phyloP scores from a whole-genome alignment of 2,113 vertebrate genomes.

The Seriola dumerili region DNA sequence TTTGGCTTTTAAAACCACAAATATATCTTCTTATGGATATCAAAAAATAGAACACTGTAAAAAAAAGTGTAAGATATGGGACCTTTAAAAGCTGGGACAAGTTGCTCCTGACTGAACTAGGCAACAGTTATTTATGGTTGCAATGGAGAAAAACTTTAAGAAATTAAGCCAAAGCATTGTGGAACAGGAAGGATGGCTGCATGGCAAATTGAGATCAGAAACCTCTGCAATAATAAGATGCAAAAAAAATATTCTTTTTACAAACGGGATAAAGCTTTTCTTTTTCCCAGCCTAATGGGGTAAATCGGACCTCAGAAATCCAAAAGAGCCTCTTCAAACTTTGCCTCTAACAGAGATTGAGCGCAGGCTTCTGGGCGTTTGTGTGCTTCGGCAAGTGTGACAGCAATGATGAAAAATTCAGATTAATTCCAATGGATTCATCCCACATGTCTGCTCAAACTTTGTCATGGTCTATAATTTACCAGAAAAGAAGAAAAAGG shows the following conservation, averaged over 20 bases:
- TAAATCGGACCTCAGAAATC: slow-evolving; percentile 44
- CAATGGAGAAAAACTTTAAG: slow-evolving; percentile 16
- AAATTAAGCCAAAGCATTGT: slow-evolving; percentile 6
- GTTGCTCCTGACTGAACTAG: not conserved
- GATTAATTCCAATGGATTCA: slow-evolving; percentile 68
- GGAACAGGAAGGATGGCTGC: not conserved
- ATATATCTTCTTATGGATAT: too few relatives aligned
- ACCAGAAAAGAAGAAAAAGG: not conserved
- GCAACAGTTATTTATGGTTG: not conserved
- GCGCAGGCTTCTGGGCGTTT: slow-evolving; percentile 39
- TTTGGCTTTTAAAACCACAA: too few relatives aligned
- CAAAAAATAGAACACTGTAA: too few relatives aligned
- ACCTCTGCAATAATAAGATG: slow-evolving; percentile 31
- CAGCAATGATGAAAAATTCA: slow-evolving; percentile 52
- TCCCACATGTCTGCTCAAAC: slow-evolving; percentile 45
- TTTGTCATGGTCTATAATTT: slow-evolving; percentile 60
- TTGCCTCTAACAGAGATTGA: slow-evolving; percentile 15
- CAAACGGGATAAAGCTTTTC: slow-evolving; percentile 27
- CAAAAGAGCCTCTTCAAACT: slow-evolving; percentile 48
- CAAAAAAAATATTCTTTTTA: slow-evolving; percentile 43
- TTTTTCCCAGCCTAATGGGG: slow-evolving; percentile 6
- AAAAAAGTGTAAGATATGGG: too few relatives aligned
- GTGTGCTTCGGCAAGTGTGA: slow-evolving; percentile 47
- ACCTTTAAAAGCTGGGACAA: not conserved
- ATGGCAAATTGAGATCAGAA: slow-evolving; percentile 31